A percentile compares a stretch with the other conserved stretches of the same genome.
These are phyloP conservation scores for Etheostoma perlongum DNA, from an alignment of 2,797 vertebrate genomes.

Conservation along the genomic window DNA sequence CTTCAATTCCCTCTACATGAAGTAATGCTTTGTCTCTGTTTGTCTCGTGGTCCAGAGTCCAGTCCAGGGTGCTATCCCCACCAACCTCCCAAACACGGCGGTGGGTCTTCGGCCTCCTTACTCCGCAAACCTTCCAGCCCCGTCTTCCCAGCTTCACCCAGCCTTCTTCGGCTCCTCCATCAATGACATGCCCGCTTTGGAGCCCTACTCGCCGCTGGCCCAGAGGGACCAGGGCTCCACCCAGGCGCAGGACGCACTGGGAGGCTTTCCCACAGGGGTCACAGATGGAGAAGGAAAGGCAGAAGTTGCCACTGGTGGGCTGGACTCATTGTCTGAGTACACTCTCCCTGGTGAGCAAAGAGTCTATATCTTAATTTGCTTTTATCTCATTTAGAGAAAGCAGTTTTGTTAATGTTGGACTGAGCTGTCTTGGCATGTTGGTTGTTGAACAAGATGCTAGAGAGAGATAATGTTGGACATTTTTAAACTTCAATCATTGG, in stretches of 20 bases:
- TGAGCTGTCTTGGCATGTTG: not conserved
- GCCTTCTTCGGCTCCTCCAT: constrained; percentile 91
- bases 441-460: not conserved
- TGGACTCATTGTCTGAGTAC: constrained; percentile 88
- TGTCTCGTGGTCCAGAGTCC: constrained; percentile 72
- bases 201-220: constrained; percentile 86
- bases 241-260: constrained; percentile 90
- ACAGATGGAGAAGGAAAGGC: constrained; percentile 70
- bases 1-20: not conserved
- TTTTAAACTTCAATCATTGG: not conserved
- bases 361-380: not conserved
- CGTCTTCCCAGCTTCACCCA: constrained; percentile 88
- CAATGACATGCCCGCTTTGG: constrained; percentile 88
- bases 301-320: constrained; percentile 73
- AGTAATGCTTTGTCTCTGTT: not conserved
- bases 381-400: not conserved
- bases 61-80: constrained; percentile 92
- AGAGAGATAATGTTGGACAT: not conserved
- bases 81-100: constrained; percentile 92
- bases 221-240: constrained; percentile 82
- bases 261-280: constrained; percentile 82
- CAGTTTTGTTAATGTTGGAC: not conserved
- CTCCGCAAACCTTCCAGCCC: constrained; percentile 88
- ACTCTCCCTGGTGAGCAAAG: constrained; percentile 78
- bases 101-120: constrained; percentile 90